A percentile compares a stretch with the other conserved stretches of the same genome.
Conservation (phyloP, 2,797 vertebrate species). For the Triplophysa yarkandensis region DNA sequence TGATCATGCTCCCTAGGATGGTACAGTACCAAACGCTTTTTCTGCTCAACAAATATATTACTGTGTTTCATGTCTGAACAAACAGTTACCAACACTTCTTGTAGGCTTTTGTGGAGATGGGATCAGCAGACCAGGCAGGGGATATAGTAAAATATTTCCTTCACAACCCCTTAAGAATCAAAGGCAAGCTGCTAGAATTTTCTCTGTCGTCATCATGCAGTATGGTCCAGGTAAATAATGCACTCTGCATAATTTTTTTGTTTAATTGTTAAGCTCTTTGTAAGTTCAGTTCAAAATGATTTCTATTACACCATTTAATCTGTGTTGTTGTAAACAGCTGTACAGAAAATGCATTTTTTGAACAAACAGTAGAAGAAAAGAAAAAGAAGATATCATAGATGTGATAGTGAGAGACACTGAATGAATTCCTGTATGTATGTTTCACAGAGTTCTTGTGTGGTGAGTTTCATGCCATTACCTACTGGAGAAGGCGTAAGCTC, state of each 20-base stretch:
- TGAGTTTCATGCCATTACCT: constrained; percentile 70
- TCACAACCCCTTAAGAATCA: constrained; percentile 57
- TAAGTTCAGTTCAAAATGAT: too few species aligned
- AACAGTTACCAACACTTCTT: background rate
- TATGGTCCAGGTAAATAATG: constrained; percentile 68
- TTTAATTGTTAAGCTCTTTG: too few species aligned
- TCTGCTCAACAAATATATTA: background rate
- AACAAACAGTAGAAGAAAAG: too few species aligned
- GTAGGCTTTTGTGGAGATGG: constrained; percentile 66
- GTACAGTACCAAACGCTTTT: constrained; percentile 59
- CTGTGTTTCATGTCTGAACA: background rate
- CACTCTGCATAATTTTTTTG: too few species aligned
- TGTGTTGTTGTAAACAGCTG: too few species aligned
- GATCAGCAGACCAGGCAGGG: constrained; percentile 64
- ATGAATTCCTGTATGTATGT: background rate
- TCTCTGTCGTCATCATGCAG: constrained; percentile 67
- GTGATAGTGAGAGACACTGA: too few species aligned
- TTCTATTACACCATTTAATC: too few species aligned
- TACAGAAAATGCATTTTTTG: too few species aligned
- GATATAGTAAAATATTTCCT: constrained; percentile 67
- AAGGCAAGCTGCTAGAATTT: constrained; percentile 63
- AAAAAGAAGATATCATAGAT: too few species aligned
- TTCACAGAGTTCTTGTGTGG: constrained; percentile 67
- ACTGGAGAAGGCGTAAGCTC: constrained; percentile 57
- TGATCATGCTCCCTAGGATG: constrained; percentile 70